Conservation (phyloP, 2,797 vertebrate species). For the Pelobates cultripes region DNA sequence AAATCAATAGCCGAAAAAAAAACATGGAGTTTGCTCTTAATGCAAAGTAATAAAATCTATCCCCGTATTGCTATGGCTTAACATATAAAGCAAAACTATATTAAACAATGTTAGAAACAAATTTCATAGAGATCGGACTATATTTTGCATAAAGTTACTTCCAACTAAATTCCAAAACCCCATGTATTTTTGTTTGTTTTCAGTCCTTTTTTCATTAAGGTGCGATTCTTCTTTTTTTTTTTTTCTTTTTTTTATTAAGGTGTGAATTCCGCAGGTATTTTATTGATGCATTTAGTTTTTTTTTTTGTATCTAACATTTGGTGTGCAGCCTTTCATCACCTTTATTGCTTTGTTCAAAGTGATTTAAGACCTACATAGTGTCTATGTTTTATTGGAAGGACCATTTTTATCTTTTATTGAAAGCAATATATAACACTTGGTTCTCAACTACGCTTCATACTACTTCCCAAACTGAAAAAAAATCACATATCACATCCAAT, state of each 20-base stretch:
- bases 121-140: background rate
- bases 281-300: conserved; percentile 47
- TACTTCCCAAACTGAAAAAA: conserved; percentile 8
- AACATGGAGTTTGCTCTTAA: background rate
- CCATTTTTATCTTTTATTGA: conserved; percentile 49
- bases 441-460: conserved; percentile 21
- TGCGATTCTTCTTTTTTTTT: background rate
- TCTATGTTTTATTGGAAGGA: conserved; percentile 49
- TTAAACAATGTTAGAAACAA: conserved; percentile 18
- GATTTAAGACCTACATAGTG: conserved; percentile 46
- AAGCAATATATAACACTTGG: conserved; percentile 35
- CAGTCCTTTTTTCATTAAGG: background rate
- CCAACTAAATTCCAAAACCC: background rate
- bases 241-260: background rate
- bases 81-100: conserved; percentile 19
- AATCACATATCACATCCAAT: conserved; percentile 38
- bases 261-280: conserved; percentile 27
- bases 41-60: conserved; percentile 5
- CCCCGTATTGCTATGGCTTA: conserved; percentile 4
- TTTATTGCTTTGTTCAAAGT: conserved; percentile 51
- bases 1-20: conserved; percentile 44
- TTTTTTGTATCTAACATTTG: conserved; percentile 39
- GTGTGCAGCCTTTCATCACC: conserved; percentile 47
- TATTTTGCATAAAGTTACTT: background rate
- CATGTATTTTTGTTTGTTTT: background rate